Base-by-base conservation (phyloP, 2,888 invertebrate species). In the Neoascia interrupta region DNA sequence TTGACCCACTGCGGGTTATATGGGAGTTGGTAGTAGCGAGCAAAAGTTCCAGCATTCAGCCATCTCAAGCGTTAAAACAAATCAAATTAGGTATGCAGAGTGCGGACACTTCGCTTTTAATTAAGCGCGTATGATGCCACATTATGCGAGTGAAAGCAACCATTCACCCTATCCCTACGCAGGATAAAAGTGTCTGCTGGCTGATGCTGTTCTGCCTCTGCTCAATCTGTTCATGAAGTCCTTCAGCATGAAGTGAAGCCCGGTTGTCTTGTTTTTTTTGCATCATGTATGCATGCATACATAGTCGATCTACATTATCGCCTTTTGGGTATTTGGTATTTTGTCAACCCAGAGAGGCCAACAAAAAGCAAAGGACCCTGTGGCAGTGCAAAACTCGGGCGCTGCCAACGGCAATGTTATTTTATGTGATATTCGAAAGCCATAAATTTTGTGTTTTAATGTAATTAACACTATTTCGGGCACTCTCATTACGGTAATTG, bases 391-490 rank as follows among this genome's bases (percentile, higher is more conserved):
- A 68, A 56, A 68, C 18, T 68, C 43, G 66, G 61, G 61, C 51
- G 18, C 28, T 76, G 76, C 76, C 76, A 76, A 54, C 19, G 51
- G 21, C 26, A 64, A 39, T 34, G 23, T 53, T 54, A 56, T 43
- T 73, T 79, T 79, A 79, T 73, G 54, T 60, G 79, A 66, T 73
- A 79, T 73, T 68, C 73, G 53, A 68, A 79, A 70, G 58, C 64
- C 49, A 81, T 81, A 81, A 75, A 81, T 81, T 75, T 53, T 60
- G 60, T 75, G 69, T 60, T 60, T 81, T 74, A 75, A 76, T 76
- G 76, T 81, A 81, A 81, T 81, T 81, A 81, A 76, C 76, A 81
- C 81, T 76, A 76, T 81, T 81, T 81, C 60, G 72, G 70, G 68
- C 61, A 66, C 73, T 66, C 75, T 81, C 81, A 81, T 81, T 81